These are phyloP conservation scores for Catocala fraxini DNA, from an alignment of 2,888 invertebrate species.

Conservation along the genomic window DNA sequence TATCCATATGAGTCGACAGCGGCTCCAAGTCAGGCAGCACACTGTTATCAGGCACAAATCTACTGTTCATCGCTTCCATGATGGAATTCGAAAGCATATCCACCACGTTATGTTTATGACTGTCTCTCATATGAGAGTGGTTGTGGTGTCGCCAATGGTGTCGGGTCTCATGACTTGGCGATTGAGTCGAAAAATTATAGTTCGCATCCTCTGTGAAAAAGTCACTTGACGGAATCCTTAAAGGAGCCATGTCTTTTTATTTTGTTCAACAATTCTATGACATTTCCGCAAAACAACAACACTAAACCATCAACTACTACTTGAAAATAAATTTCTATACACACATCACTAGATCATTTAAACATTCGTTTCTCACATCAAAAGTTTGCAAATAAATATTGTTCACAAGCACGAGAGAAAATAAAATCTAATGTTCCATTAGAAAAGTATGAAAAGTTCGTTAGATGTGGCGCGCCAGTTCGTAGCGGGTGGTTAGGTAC, in stretches of 20 bases:
- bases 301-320: slow-evolving; percentile 44
- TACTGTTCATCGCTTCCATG: slow-evolving; percentile 80
- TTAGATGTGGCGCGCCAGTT: slow-evolving; percentile 55
- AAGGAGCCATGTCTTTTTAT: slow-evolving; percentile 69
- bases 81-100: slow-evolving; percentile 82
- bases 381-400: slow-evolving; percentile 56
- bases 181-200: slow-evolving; percentile 75
- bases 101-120: slow-evolving; percentile 68
- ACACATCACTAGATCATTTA: slow-evolving; percentile 47
- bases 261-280: slow-evolving; percentile 34
- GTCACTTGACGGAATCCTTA: slow-evolving; percentile 68
- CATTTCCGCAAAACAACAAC: slow-evolving; percentile 48
- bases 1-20: slow-evolving; percentile 73
- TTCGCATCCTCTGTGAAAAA: slow-evolving; percentile 65
- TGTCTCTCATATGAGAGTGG: slow-evolving; percentile 68
- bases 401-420: slow-evolving; percentile 51
- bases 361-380: slow-evolving; percentile 49
- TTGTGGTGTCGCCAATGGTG: slow-evolving; percentile 74
- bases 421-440: slow-evolving; percentile 57
- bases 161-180: slow-evolving; percentile 66
- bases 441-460: slow-evolving; percentile 84
- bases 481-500: slow-evolving; percentile 69
- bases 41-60: slow-evolving; percentile 77
- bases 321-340: slow-evolving; percentile 28
- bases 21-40: slow-evolving; percentile 80